These are phyloP conservation scores for Synanceia verrucosa DNA, from an alignment of 2,797 vertebrate genomes.

Conservation along the genomic window DNA sequence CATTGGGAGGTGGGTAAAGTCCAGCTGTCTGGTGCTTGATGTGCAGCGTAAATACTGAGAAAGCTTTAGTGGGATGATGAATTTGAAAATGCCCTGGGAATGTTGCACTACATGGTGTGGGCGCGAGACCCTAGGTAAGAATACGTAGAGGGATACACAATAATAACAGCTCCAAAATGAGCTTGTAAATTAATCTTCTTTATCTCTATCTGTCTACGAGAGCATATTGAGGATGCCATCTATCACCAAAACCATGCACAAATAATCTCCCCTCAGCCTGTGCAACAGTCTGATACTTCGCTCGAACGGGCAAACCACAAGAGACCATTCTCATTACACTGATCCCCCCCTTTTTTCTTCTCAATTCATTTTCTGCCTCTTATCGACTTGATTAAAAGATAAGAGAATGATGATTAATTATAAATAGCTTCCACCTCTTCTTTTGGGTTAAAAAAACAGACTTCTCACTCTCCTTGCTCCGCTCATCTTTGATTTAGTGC, in stretches of 20 bases:
- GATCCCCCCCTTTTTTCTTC: constrained; percentile 33
- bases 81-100: constrained; percentile 27
- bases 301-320: constrained; percentile 55
- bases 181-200: constrained; percentile 47
- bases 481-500: constrained; percentile 46
- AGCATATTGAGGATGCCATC: constrained; percentile 46
- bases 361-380: constrained; percentile 66
- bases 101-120: constrained; percentile 12
- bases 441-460: constrained; percentile 52
- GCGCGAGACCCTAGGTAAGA: constrained; percentile 10
- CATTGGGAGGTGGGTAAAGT: not conserved
- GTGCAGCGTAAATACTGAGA: not conserved
- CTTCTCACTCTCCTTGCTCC: constrained; percentile 24
- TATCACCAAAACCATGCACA: constrained; percentile 47
- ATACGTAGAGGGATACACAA: constrained; percentile 20
- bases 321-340: constrained; percentile 59
- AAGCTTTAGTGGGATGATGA: constrained; percentile 20
- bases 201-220: constrained; percentile 21
- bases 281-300: constrained; percentile 35
- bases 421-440: constrained; percentile 62
- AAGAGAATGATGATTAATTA: constrained; percentile 72
- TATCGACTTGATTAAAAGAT: constrained; percentile 79
- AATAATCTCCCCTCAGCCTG: constrained; percentile 32
- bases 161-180: constrained; percentile 37
- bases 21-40: not conserved